Base-by-base conservation (phyloP, 1,140 invertebrate genomes). In the Tenebrio molitor region DNA sequence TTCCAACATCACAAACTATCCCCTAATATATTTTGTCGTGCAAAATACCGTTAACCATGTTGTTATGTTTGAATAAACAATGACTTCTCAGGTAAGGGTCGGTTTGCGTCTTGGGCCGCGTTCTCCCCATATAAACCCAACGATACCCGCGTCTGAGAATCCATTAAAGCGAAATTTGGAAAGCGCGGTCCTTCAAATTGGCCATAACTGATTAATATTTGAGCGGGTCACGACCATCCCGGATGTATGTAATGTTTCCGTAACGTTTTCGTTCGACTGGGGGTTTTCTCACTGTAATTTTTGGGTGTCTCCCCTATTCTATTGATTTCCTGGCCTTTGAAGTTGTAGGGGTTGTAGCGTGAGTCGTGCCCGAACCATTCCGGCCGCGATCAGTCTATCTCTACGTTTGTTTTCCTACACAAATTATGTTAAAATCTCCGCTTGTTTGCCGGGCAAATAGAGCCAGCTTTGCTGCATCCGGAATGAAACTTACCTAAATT, bases 401-500 rank as follows among this genome's bases (percentile, higher is more conserved):
- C 46, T 58, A 25, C n/a, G 50, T 58, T 58, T 58, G 50, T 58
- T 58, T 58, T 58, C 50, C 21, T 29, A 58, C 50, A 58, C 50
- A 58, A 58, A 58, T 33, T 58, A 58, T 58, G 50, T 58, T 58
- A 58, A 58, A 58, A 58, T 58, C 50, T 58, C 50, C 12, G n/a
- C 50, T 58, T 58, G 50, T 58, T 58, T 58, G 50, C 15, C 29
- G 12, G 21, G 23, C n/a, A 66, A 46, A 46, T 42, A 66, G 64
- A 36, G 36, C 64, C 64, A 44, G 64, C 64, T 46, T 46, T 66
- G 64, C 36, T 66, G 36, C 64, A 41, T 15, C 64, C 64, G 17
- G 17, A 66, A 36, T 65, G 62, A 41, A 36, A 42, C 39, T 46
- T 12, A 66, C 64, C 64, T 58, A 58, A 58, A 58, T 58, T 58